Evolutionary conservation across 1,140 invertebrate genomes (phyloP), one percentile per base, ranked within the genome.

Genomic region (Diabrotica virgifera): DNA sequence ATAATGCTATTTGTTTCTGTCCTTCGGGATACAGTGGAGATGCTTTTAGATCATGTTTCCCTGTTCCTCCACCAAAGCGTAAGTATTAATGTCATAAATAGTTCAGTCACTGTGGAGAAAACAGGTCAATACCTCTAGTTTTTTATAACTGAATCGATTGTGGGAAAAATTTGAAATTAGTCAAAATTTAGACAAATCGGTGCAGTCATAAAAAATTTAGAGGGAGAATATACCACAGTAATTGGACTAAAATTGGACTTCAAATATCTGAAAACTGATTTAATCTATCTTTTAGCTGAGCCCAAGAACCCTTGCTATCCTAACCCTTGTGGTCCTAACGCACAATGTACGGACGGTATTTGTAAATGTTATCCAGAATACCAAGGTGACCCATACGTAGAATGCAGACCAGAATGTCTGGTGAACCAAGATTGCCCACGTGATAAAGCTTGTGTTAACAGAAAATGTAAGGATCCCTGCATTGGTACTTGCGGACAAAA

Each of bases 401-500:
- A 84, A 63, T 92, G 90, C 72, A 79, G 87, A 60, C 88, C 89
- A 7, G 89, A 92, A 73, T 91, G 89, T 73, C 82, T 85, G 2
- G 72, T 85, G 0, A 85, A 87, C 75, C 80, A 83, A 0, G 90
- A 93, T 59, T 93, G 91, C 74, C 69, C 84, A 1, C 80, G 82
- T 38, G 81, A 86, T 68, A 84, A 82, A 66, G 87, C 89, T 53
- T 91, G 90, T 63, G 81, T 89, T 52, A 82, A 85, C 71, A 85
- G 84, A 69, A 89, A 87, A 75, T 93, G 90, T 74, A 79, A 79
- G 38, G 88, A 92, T 78, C 91, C 91, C 14, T 92, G 90, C 73
- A 84, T 84, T 6, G 90, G 89, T 40, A 85, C 87, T 6, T 93
- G 91, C 75, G 90, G 89, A 10, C 77, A 85, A 9, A 84, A 85